These are phyloP conservation scores for Etheostoma spectabile DNA, from an alignment of 2,113 vertebrate genomes.

Conservation along the genomic window DNA sequence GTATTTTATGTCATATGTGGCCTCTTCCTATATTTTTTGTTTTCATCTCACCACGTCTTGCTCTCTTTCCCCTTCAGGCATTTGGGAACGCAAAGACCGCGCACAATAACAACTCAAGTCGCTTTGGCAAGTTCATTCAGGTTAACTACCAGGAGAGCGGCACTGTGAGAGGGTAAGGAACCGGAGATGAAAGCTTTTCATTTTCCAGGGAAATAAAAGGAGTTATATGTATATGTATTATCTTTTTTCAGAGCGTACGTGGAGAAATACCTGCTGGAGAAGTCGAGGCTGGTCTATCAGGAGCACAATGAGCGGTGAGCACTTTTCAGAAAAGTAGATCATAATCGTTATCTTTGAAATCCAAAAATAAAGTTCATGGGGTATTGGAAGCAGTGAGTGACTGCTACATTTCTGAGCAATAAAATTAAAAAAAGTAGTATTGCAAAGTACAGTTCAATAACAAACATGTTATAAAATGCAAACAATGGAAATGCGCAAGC, in stretches of 20 bases:
- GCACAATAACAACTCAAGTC: slow-evolving; percentile 99
- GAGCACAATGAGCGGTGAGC: slow-evolving; percentile 96
- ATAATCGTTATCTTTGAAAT: background rate
- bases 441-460: background rate
- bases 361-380: background rate
- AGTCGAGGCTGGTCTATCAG: slow-evolving; percentile 97
- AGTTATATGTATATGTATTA: background rate
- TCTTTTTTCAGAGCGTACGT: slow-evolving; percentile 91
- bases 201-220: background rate
- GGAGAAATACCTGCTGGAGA: slow-evolving; percentile 98
- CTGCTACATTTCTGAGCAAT: background rate
- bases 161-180: slow-evolving; percentile 95
- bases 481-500: no score
- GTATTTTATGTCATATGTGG: background rate
- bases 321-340: background rate
- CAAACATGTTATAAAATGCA: background rate
- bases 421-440: background rate
- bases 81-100: slow-evolving; percentile 99
- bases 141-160: slow-evolving; percentile 99
- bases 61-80: slow-evolving; percentile 85
- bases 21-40: background rate
- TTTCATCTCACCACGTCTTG: slow-evolving; percentile 26
- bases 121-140: slow-evolving; percentile 99
- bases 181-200: background rate
- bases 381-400: background rate